These are phyloP conservation scores for Turritopsis dohrnii DNA, from an alignment of 30 jellyfish, hydroid and myxozoan genomes.

Conservation along the genomic window DNA sequence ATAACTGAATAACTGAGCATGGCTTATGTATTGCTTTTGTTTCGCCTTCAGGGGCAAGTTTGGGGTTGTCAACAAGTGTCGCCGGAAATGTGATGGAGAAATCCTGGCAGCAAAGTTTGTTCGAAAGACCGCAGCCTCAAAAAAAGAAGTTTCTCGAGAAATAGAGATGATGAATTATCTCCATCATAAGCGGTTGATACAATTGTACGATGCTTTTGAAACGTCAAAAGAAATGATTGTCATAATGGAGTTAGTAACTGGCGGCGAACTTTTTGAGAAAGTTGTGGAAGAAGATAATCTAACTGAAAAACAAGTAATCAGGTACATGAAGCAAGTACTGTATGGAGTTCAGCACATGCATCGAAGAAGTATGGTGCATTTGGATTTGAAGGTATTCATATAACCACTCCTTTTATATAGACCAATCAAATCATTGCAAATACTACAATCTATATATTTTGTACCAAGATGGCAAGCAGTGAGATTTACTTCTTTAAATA, in stretches of 20 bases:
- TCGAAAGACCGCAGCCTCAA: constrained; percentile 53
- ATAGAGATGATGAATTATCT: constrained; percentile 59
- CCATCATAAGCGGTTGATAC: constrained; percentile 72
- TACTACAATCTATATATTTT: too few species aligned
- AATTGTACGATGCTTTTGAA: constrained; percentile 62
- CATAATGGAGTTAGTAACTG: constrained; percentile 92
- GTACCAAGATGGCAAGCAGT: too few species aligned
- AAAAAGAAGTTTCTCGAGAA: constrained; percentile 52
- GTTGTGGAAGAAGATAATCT: constrained; percentile 88
- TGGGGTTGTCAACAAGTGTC: constrained; percentile 74
- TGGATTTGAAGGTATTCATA: constrained; percentile 69
- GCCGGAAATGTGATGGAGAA: constrained; percentile 36
- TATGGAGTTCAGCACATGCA: constrained; percentile 93
- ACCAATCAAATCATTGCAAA: not conserved
- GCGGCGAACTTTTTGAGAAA: constrained; percentile 88
- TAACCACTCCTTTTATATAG: not conserved
- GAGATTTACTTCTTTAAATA: too few species aligned
- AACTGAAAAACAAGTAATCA: constrained; percentile 87
- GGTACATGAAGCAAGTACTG: constrained; percentile 72
- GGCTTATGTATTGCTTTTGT: not conserved
- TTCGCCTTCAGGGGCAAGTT: constrained; percentile 50
- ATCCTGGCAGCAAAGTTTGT: constrained; percentile 70
- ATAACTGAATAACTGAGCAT: not conserved
- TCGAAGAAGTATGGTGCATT: constrained; percentile 69
- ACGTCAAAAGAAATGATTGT: constrained; percentile 63